Conservation (phyloP, 2,888 invertebrate genomes). For the Candidula unifasciata region DNA sequence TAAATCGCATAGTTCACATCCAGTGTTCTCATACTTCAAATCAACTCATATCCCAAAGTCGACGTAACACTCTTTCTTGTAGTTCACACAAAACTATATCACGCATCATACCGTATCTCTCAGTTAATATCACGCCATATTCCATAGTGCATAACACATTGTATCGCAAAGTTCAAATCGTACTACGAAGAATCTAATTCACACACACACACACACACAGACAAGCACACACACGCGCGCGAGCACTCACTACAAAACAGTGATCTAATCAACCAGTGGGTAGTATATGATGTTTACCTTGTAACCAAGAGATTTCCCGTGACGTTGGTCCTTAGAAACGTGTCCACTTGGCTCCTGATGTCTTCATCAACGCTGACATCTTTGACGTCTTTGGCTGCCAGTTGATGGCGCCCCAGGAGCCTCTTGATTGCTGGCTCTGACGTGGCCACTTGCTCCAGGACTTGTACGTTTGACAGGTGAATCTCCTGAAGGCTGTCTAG, state of each 20-base stretch:
- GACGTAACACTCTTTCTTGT: too few relatives aligned
- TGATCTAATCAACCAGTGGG: not conserved
- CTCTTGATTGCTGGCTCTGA: conserved; percentile 50
- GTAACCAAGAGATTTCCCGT: conserved; percentile 43
- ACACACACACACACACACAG: too few relatives aligned
- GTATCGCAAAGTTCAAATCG: too few relatives aligned
- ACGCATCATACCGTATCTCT: too few relatives aligned
- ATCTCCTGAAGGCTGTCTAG: conserved; percentile 15
- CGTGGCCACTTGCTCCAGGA: conserved; percentile 31
- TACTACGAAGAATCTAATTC: too few relatives aligned
- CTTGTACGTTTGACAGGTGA: not conserved
- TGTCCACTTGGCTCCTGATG: conserved; percentile 62
- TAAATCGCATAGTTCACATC: too few relatives aligned
- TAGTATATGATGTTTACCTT: conserved; percentile 13
- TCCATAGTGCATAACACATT: too few relatives aligned
- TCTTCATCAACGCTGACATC: conserved; percentile 63
- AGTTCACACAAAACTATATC: too few relatives aligned
- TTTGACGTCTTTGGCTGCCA: conserved; percentile 62
- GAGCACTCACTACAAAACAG: conserved; percentile 43
- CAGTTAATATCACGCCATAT: too few relatives aligned
- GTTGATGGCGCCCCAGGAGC: conserved; percentile 56
- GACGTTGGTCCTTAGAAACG: conserved; percentile 61
- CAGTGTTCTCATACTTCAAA: too few relatives aligned
- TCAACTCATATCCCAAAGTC: too few relatives aligned
- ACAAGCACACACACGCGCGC: too few relatives aligned